phyloP scores from a whole-genome alignment of 2,797 vertebrate species.

The Eospalax fontanierii region DNA sequence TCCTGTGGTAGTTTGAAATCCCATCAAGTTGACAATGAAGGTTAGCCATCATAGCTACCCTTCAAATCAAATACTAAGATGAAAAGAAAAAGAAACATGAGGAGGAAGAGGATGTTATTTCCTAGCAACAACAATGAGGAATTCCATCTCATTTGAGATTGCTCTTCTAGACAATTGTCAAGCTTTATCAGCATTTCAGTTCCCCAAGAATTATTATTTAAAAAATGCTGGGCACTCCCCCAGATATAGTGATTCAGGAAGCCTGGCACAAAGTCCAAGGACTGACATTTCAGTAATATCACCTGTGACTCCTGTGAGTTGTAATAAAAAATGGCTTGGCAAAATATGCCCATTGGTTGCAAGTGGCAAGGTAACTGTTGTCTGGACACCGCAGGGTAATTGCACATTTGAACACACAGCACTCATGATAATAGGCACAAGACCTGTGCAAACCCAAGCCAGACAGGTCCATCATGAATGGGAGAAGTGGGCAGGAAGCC shows the following conservation, averaged over 20 bases:
- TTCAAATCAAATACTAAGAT: neutral
- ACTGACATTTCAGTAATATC: no score
- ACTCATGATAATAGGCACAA: no score
- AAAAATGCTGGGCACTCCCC: neutral
- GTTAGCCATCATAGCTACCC: neutral
- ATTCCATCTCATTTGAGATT: neutral
- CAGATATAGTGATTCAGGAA: neutral
- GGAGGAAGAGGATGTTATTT: neutral
- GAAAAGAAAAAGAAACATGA: neutral
- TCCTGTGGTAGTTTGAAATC: neutral
- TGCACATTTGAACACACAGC: no score
- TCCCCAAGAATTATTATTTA: neutral
- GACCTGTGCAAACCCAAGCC: no score
- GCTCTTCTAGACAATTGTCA: neutral
- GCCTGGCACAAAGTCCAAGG: neutral
- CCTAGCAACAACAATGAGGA: slow-evolving; percentile 5
- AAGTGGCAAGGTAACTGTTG: no score
- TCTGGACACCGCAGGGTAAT: no score
- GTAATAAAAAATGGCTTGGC: no score
- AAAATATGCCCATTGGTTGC: no score
- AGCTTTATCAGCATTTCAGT: neutral
- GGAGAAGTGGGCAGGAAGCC: no score
- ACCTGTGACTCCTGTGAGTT: no score
- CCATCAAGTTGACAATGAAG: neutral
- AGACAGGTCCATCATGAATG: no score